phyloP scores from a whole-genome alignment of 2,888 invertebrate species.

The Didymodactylos carnosus region DNA sequence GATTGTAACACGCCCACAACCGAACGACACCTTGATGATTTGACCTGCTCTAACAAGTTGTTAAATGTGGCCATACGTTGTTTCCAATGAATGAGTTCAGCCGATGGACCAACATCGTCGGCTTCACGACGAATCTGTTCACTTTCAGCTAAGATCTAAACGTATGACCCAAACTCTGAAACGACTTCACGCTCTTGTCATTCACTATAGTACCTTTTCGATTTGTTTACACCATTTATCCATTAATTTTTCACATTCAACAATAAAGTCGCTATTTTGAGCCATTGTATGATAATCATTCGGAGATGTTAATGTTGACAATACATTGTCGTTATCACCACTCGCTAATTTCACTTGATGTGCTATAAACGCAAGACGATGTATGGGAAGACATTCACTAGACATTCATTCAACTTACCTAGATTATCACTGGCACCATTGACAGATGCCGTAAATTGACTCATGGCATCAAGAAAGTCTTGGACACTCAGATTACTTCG shows the following conservation, averaged over 20 bases:
- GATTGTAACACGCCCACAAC: slow-evolving; percentile 31
- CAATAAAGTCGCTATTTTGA: slow-evolving; percentile 30
- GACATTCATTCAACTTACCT: too few relatives aligned
- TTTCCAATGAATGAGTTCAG: slow-evolving; percentile 68
- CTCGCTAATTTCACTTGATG: slow-evolving; percentile 31
- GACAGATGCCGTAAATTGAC: slow-evolving; percentile 29
- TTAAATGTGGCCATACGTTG: slow-evolving; percentile 73
- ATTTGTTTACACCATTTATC: slow-evolving; percentile 34
- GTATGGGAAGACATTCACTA: too few relatives aligned
- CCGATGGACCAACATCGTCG: slow-evolving; percentile 36
- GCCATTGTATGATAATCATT: slow-evolving; percentile 30
- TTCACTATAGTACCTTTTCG: slow-evolving; percentile 23
- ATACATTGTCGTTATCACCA: slow-evolving; percentile 24
- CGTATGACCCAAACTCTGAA: neutral
- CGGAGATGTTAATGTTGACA: slow-evolving; percentile 27
- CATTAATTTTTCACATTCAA: slow-evolving; percentile 31
- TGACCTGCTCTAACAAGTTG: slow-evolving; percentile 36
- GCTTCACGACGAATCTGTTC: slow-evolving; percentile 36
- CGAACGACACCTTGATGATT: slow-evolving; percentile 28
- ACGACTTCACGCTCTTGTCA: too few relatives aligned
- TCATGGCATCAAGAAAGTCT: slow-evolving; percentile 32
- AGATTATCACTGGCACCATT: slow-evolving; percentile 28
- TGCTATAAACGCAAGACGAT: too few relatives aligned
- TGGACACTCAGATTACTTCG: slow-evolving; percentile 24
- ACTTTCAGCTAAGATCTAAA: slow-evolving; percentile 31